These are phyloP conservation scores for Eledone cirrhosa DNA, from an alignment of 2,888 invertebrate genomes.

Conservation along the genomic window DNA sequence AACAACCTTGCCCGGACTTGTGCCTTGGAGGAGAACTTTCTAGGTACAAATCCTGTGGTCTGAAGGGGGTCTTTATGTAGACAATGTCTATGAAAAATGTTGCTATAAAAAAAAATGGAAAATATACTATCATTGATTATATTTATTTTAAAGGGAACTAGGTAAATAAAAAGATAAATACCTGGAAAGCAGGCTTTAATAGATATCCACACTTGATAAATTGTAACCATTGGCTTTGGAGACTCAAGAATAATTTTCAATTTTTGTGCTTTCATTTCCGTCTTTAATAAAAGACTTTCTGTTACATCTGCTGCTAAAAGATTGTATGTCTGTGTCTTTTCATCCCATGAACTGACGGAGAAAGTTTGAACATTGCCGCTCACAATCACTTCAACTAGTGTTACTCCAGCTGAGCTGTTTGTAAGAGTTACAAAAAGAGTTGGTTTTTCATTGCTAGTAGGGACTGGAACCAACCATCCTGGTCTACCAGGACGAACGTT, in stretches of 20 bases:
- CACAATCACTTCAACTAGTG: slow-evolving; percentile 3
- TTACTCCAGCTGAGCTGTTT: not conserved
- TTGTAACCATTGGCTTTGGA: not conserved
- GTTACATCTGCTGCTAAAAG: not conserved
- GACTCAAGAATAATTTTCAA: not conserved
- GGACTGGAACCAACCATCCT: not conserved
- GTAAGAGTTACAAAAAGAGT: not conserved
- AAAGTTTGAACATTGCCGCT: not conserved
- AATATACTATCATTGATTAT: too few species aligned
- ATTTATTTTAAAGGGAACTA: not conserved
- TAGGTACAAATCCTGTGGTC: too few species aligned
- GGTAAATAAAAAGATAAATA: not conserved
- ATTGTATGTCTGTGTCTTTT: not conserved
- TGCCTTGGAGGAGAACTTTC: too few species aligned
- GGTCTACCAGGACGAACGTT: not conserved
- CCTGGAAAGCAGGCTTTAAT: slow-evolving; percentile 9
- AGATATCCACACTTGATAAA: not conserved
- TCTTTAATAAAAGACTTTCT: not conserved
- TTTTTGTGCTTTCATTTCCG: not conserved
- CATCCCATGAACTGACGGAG: not conserved
- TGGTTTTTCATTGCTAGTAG: not conserved
- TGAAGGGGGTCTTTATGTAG: too few species aligned
- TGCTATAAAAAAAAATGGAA: too few species aligned
- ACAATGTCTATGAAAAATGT: too few species aligned
- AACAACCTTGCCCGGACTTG: too few species aligned